Conservation (phyloP, 1,140 invertebrate genomes). For the Homarus americanus region DNA sequence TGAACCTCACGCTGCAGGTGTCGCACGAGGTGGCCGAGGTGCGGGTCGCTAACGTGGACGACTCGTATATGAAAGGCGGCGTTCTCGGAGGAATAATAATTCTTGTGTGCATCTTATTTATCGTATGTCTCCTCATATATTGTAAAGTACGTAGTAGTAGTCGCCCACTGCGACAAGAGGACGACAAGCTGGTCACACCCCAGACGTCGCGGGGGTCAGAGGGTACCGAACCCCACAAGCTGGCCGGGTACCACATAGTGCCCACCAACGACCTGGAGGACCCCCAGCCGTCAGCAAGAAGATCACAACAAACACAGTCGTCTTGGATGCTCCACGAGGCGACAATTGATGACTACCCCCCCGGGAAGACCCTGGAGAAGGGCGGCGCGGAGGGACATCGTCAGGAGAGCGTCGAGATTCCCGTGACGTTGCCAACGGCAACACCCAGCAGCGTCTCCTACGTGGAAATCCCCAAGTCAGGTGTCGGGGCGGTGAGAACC, state of each 20-base stretch:
- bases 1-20: constrained; percentile 83
- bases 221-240: constrained; percentile 75
- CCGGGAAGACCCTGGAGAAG: neutral
- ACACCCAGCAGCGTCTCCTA: constrained; percentile 51
- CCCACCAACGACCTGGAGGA: constrained; percentile 79
- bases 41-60: constrained; percentile 35
- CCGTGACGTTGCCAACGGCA: neutral
- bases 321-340: constrained; percentile 34
- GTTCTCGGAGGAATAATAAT: constrained; percentile 26
- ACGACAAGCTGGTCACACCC: constrained; percentile 28
- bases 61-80: constrained; percentile 40
- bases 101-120: constrained; percentile 25
- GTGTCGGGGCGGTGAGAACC: neutral
- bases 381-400: neutral
- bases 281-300: constrained; percentile 63
- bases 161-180: constrained; percentile 10
- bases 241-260: constrained; percentile 85
- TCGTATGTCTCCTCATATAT: constrained; percentile 25
- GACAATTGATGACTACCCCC: neutral
- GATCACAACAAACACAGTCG: constrained; percentile 79
- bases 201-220: constrained; percentile 48
- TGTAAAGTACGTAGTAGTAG: constrained; percentile 37
- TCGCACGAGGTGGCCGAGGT: constrained; percentile 76
- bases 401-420: constrained; percentile 12
- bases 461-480: constrained; percentile 52